Conservation (phyloP, 2,797 vertebrate genomes). For the Pristis pectinata region DNA sequence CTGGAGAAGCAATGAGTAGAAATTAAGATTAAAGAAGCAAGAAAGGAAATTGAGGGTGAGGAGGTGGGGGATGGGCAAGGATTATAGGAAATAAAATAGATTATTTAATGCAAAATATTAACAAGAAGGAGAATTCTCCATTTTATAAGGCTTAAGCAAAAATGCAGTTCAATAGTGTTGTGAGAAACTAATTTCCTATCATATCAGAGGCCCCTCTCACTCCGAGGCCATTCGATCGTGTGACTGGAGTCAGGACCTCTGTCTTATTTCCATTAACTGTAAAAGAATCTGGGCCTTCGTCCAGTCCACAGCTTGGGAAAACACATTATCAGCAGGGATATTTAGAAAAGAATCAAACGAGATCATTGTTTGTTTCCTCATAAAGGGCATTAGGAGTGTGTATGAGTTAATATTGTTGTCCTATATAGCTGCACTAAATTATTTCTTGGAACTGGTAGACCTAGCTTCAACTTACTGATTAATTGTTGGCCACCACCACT, state of each 20-base stretch:
- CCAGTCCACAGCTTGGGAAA: not conserved
- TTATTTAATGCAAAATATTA: not conserved
- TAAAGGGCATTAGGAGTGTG: not conserved
- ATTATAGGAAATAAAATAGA: not conserved
- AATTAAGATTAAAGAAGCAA: not conserved
- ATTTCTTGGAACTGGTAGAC: not conserved
- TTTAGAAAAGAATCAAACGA: not conserved
- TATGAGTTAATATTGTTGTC: not conserved
- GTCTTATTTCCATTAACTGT: too few species aligned
- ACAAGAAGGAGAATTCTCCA: not conserved
- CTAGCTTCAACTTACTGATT: not conserved
- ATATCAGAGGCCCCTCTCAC: not conserved
- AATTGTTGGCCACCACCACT: not conserved
- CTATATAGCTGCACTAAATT: not conserved
- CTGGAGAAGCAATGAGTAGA: not conserved
- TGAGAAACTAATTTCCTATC: not conserved
- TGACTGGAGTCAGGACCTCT: not conserved
- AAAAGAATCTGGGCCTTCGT: not conserved
- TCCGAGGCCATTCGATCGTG: not conserved
- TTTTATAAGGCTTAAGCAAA: not conserved
- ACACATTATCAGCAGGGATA: not conserved
- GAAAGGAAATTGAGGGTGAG: not conserved
- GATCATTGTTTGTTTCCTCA: not conserved
- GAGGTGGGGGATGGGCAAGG: too few species aligned
- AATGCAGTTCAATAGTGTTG: not conserved